Conservation (phyloP, 1,140 invertebrate species). For the Hylaeus volcanicus region DNA sequence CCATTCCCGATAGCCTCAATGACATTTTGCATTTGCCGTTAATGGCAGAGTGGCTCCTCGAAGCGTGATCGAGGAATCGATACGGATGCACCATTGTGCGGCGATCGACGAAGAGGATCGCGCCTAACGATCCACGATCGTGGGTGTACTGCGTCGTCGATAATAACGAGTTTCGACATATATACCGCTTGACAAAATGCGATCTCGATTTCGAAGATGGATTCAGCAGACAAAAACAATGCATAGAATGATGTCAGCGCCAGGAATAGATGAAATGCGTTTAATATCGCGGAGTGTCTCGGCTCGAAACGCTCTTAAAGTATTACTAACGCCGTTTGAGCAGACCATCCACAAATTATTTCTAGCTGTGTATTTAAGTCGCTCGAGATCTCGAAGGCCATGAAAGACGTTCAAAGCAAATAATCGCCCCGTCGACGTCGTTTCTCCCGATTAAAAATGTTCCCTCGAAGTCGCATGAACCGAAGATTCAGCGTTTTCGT, state of each 20-base stretch:
- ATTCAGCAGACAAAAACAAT: no score
- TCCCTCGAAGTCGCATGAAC: neutral
- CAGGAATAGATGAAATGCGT: neutral
- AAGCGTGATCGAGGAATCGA: conserved; percentile 13
- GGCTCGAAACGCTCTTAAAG: neutral
- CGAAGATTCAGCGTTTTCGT: neutral
- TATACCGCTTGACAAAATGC: no score
- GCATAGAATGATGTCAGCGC: no score
- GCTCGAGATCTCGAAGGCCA: no score
- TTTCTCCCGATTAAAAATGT: conserved; percentile 2
- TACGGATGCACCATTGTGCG: conserved; percentile 8
- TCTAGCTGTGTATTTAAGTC: neutral
- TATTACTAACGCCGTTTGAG: neutral
- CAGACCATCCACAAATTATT: neutral
- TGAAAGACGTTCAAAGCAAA: neutral
- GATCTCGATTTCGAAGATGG: no score
- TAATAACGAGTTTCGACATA: no score
- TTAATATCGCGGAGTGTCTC: neutral
- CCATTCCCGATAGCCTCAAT: conserved; percentile 15
- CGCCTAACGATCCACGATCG: neutral
- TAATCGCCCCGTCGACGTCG: neutral
- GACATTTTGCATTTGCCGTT: conserved; percentile 50
- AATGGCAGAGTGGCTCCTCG: neutral
- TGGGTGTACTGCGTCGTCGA: no score
- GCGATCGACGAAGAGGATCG: neutral